phyloP scores from a whole-genome alignment of 2,797 vertebrate genomes.

The Sarcoramphus papa region DNA sequence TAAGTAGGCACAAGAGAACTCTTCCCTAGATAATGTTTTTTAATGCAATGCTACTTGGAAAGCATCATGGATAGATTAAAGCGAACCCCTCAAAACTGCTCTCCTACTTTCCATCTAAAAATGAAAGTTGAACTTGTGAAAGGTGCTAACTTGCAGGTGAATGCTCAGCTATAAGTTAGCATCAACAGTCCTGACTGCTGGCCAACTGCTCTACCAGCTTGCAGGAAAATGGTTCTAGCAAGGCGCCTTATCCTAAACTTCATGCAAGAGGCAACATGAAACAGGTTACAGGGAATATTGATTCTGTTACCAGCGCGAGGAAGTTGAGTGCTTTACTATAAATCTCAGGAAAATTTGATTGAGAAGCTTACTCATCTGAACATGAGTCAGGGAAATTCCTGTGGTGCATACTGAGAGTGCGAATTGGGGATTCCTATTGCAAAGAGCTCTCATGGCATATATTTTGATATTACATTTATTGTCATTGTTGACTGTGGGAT shows the following conservation, averaged over 20 bases:
- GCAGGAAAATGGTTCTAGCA: not conserved
- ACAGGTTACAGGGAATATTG: not conserved
- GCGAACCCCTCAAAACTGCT: not conserved
- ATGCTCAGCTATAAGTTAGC: not conserved
- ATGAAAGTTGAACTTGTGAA: not conserved
- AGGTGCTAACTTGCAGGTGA: not conserved
- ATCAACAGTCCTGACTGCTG: not conserved
- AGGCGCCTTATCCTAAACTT: not conserved
- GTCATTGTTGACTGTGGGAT: not conserved
- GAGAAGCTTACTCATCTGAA: not conserved
- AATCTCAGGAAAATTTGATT: not conserved
- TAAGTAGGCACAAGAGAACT: not conserved
- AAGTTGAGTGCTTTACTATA: not conserved
- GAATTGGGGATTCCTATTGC: not conserved
- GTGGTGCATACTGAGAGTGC: not conserved
- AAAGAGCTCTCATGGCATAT: not conserved
- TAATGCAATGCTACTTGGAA: not conserved
- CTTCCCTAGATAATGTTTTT: not conserved
- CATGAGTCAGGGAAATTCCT: slow-evolving; percentile 25
- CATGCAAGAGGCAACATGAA: not conserved
- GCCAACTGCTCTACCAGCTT: not conserved
- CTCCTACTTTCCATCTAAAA: not conserved
- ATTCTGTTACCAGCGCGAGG: not conserved
- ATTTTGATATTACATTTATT: not conserved
- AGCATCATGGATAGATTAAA: not conserved